Evolutionary conservation across 2,888 invertebrate genomes (phyloP).

Genomic region (Allolobophora icterica): DNA sequence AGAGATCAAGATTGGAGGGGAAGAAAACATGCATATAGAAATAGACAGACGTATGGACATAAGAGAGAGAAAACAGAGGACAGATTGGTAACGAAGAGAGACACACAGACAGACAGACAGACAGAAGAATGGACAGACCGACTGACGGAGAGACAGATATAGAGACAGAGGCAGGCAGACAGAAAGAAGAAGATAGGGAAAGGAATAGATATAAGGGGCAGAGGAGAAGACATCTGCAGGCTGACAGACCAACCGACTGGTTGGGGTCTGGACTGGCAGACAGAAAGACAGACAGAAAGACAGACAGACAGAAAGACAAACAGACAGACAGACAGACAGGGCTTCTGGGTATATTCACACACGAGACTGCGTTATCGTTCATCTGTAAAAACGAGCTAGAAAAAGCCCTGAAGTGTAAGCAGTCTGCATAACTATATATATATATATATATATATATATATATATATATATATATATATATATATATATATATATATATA

Average conservation of each 20-base stretch:
- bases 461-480: constrained; percentile 24
- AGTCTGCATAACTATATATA: background rate
- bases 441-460: constrained; percentile 6
- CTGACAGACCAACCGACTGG: too few relatives aligned
- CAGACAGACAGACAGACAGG: background rate
- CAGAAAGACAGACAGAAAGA: background rate
- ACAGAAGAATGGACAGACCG: background rate
- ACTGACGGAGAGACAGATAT: background rate
- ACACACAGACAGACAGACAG: background rate
- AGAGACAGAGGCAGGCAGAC: background rate
- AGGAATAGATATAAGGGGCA: background rate
- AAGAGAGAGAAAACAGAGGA: too few relatives aligned
- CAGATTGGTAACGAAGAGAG: background rate
- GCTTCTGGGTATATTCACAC: background rate
- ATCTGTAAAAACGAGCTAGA: background rate
- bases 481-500: background rate
- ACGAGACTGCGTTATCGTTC: background rate
- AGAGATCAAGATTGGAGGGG: too few relatives aligned
- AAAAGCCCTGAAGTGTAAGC: background rate
- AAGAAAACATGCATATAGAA: too few relatives aligned
- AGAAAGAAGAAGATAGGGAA: background rate
- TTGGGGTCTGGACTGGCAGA: background rate
- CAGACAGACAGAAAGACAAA: background rate
- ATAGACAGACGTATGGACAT: too few relatives aligned
- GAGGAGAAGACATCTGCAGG: background rate